Percentiles rank a stretch among this genome's conserved stretches.
phyloP scores from a whole-genome alignment of 2,888 invertebrate genomes.

The Flabesymbios commensalis region DNA sequence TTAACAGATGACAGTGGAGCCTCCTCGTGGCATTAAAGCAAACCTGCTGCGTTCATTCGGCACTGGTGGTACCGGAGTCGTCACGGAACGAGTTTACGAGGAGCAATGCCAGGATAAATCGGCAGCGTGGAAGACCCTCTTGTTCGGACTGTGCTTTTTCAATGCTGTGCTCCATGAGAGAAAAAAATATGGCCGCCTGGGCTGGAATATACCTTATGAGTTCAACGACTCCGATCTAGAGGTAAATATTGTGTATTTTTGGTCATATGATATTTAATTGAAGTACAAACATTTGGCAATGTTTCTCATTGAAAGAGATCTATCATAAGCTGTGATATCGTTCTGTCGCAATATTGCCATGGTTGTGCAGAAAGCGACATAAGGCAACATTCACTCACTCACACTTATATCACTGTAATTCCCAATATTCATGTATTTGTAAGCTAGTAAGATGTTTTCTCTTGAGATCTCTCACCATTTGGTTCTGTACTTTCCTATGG shows the following conservation, averaged over 20 bases:
- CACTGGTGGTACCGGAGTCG: constrained; percentile 53
- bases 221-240: constrained; percentile 62
- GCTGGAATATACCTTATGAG: constrained; percentile 61
- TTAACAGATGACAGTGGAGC: constrained; percentile 61
- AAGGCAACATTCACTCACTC: no score
- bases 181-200: constrained; percentile 59
- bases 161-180: constrained; percentile 60
- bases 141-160: constrained; percentile 59
- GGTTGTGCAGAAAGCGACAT: no score
- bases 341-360: no score
- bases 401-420: neutral
- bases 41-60: constrained; percentile 58
- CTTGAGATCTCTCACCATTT: neutral
- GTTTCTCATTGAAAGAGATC: no score
- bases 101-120: constrained; percentile 8
- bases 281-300: no score
- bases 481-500: neutral
- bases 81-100: constrained; percentile 52
- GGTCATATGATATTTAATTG: neutral
- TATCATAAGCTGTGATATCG: neutral
- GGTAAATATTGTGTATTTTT: constrained; percentile 36
- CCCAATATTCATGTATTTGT: neutral
- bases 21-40: constrained; percentile 57
- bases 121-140: constrained; percentile 51
- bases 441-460: neutral